Conservation (phyloP, 30 jellyfish, hydroid and myxozoan species). For the Rhopilema esculentum region DNA sequence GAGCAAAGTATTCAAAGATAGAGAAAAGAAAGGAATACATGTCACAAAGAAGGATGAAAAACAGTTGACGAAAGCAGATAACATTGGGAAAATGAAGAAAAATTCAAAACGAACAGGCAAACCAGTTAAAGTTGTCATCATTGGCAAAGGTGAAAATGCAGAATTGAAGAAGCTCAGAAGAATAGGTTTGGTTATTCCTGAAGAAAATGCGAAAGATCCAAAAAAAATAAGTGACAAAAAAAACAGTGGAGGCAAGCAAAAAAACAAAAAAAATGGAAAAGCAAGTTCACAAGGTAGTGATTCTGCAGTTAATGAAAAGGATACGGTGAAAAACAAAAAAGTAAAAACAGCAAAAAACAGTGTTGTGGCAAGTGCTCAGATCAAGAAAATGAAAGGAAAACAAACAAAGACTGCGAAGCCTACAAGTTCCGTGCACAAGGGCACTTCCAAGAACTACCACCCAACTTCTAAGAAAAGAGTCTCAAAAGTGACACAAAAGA, state of each 20-base stretch:
- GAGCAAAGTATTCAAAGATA: neutral
- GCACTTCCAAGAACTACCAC: neutral
- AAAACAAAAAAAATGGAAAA: neutral
- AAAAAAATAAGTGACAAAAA: neutral
- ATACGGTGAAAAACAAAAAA: neutral
- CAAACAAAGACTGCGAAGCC: neutral
- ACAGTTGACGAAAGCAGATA: neutral
- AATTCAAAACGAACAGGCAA: too few relatives aligned
- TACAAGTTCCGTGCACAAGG: neutral
- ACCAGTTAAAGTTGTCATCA: neutral
- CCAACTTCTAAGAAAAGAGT: neutral
- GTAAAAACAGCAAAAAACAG: neutral
- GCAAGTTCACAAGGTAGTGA: neutral
- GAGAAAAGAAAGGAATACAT: neutral
- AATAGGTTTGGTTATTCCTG: conserved; percentile 2
- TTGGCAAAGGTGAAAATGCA: neutral
- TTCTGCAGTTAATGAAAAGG: neutral
- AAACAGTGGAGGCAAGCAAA: conserved; percentile 3
- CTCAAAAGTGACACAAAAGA: neutral
- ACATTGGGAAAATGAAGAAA: neutral
- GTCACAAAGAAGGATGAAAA: neutral
- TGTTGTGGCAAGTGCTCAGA: neutral
- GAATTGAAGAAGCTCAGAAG: neutral
- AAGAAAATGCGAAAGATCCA: neutral
- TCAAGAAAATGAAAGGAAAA: neutral